These are phyloP conservation scores for Chrysolophus pictus DNA, from an alignment of 2,797 vertebrate species.

Conservation along the genomic window DNA sequence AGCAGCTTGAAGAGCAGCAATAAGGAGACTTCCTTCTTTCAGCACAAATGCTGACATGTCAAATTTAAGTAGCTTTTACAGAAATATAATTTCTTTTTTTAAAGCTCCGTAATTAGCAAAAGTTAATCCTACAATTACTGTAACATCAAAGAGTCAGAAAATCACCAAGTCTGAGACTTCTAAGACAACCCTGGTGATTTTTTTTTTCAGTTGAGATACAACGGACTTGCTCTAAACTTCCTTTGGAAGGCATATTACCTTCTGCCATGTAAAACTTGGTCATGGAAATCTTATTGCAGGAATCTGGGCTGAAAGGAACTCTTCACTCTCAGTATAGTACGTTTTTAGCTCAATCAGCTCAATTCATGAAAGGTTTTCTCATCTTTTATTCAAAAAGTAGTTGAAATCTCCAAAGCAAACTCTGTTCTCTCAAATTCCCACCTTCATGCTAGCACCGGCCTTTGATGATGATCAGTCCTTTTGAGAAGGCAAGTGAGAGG, in stretches of 20 bases:
- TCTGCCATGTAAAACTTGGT: not conserved
- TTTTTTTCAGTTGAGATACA: not conserved
- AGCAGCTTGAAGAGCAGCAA: not conserved
- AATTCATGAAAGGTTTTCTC: conserved; percentile 65
- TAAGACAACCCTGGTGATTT: not conserved
- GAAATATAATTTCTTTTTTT: not conserved
- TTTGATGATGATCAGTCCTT: conserved; percentile 71
- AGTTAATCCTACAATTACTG: not conserved
- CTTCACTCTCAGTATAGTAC: conserved; percentile 16
- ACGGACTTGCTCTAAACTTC: not conserved
- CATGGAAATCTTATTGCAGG: conserved; percentile 19
- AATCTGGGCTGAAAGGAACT: conserved; percentile 31
- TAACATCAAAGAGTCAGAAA: not conserved
- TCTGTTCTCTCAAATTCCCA: conserved; percentile 50
- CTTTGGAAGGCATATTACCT: not conserved
- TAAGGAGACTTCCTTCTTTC: not conserved
- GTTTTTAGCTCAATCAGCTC: conserved; percentile 65
- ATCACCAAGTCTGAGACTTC: not conserved
- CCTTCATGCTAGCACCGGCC: conserved; percentile 54
- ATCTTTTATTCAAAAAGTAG: conserved; percentile 68
- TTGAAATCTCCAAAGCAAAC: conserved; percentile 53
- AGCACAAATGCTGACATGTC: not conserved
- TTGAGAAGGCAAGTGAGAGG: conserved; percentile 58
- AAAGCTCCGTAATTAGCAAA: not conserved
- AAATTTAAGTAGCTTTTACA: not conserved